Evolutionary conservation across 2,888 invertebrate genomes (phyloP).

Genomic region (Acleris sparsana): DNA sequence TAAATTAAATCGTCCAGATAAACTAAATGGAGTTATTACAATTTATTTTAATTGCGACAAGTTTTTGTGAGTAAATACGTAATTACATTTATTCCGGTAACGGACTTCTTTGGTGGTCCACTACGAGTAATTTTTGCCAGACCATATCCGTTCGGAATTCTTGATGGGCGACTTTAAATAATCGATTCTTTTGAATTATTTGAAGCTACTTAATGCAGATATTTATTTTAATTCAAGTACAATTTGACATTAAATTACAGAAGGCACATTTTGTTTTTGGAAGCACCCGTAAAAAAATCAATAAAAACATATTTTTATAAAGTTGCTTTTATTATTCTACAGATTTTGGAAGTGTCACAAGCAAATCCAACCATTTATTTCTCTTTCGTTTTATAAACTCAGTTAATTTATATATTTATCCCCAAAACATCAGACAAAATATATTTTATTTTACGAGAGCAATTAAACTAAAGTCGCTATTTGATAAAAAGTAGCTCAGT

Average conservation of each 20-base stretch:
- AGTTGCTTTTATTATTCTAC: too few species aligned
- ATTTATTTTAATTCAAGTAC: background rate
- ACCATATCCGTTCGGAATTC: slow-evolving; percentile 30
- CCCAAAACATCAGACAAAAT: slow-evolving; percentile 5
- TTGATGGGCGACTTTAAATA: slow-evolving; percentile 26
- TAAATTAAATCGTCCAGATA: slow-evolving; percentile 3
- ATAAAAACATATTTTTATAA: too few species aligned
- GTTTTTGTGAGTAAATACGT: slow-evolving; percentile 20
- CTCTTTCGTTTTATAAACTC: too few species aligned
- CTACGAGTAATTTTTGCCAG: slow-evolving; percentile 23
- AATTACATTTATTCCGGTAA: slow-evolving; percentile 21
- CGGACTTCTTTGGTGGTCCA: slow-evolving; percentile 35
- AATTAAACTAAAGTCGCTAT: slow-evolving; percentile 26
- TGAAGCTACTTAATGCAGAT: background rate
- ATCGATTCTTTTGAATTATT: slow-evolving; percentile 29
- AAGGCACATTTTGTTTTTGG: background rate
- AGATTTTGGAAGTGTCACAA: too few species aligned
- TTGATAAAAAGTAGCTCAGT: slow-evolving; percentile 33
- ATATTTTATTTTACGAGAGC: slow-evolving; percentile 1
- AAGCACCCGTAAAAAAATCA: background rate
- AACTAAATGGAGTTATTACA: slow-evolving; percentile 20
- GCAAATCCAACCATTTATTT: too few species aligned
- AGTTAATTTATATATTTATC: too few species aligned
- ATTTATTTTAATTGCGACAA: slow-evolving; percentile 13
- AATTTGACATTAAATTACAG: background rate